These are phyloP conservation scores for Scytalopus superciliaris DNA, from an alignment of 2,113 vertebrate species.

Conservation along the genomic window DNA sequence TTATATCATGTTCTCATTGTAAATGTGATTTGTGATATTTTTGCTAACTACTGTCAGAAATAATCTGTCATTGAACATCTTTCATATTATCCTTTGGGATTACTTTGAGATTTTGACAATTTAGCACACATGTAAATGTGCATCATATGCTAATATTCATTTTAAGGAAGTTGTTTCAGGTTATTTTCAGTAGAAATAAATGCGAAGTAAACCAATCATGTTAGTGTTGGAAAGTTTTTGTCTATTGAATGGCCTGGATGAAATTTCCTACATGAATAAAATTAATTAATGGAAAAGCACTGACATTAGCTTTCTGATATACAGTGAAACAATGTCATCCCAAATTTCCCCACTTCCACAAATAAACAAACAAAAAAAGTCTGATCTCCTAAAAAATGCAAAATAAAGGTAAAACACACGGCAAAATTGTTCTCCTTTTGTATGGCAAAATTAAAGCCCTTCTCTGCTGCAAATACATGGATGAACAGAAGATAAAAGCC, in stretches of 20 bases:
- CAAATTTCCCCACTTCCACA: background rate
- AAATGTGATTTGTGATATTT: constrained; percentile 8
- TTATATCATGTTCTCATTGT: background rate
- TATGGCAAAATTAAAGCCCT: background rate
- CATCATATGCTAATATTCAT: background rate
- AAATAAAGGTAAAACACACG: background rate
- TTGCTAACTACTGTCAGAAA: background rate
- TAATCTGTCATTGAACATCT: background rate
- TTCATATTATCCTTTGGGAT: background rate
- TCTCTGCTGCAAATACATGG: background rate
- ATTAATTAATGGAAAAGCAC: background rate
- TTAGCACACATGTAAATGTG: background rate
- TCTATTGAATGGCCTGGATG: background rate
- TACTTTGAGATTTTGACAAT: background rate
- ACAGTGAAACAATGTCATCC: background rate
- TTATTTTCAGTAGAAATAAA: background rate
- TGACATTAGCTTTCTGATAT: background rate
- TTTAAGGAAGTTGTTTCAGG: background rate
- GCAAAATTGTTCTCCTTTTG: background rate
- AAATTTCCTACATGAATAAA: background rate
- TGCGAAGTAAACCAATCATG: background rate
- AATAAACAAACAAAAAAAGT: background rate
- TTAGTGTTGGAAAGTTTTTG: background rate
- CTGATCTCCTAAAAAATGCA: background rate
- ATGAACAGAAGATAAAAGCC: background rate